Evolutionary conservation across 2,113 vertebrate species (phyloP), one percentile per base, ranked within the genome.

Genomic region (Dipodomys spectabilis): DNA sequence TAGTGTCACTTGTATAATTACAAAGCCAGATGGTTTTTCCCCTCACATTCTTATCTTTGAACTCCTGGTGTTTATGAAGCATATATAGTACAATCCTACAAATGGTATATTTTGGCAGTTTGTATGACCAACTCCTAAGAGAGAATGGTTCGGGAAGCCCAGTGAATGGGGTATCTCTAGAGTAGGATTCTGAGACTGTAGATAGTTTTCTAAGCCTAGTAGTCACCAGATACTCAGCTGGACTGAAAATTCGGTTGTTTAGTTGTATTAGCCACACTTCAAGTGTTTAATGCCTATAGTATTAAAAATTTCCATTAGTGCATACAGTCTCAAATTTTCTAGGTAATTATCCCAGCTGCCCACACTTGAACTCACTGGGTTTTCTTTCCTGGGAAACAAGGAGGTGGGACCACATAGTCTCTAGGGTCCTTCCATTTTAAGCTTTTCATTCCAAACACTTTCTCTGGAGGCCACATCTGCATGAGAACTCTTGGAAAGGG

Each of bases 11-110:
- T 77, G 11, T 60, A 30, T 88, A 75, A 72, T 65, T 53, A 83
- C 35, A 82, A 82, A 64, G 67, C 6, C 28, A 88, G 35, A 53
- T 64, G 32, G 2, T 44, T 72, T 20, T 94, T 93, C 62, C 89
- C 60, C 80, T 90, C 44, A 22, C 18, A 93, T 88, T 64, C 60
- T 95, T n/a, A 78, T 27, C 12, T 60, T 57, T 77, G 53, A 82
- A 74, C 49, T 81, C 5, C 67, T 82, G 49, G 19, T 82, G 19
- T 73, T 94, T 90, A 39, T 64, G 81, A 84, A 89, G 67, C 7
- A 49, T n/a, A 22, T 74, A 25, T 23, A 39, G 72, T 65, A 35
- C 57, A 81, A 7, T 35, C 27, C 25, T 86, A 0, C 85, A 83
- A 79, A 32, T 78, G 35, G 32, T 65, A 44, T 12, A 81, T 71